Evolutionary conservation across 1,140 invertebrate species (phyloP).

Genomic region (Ceratina japonica): DNA sequence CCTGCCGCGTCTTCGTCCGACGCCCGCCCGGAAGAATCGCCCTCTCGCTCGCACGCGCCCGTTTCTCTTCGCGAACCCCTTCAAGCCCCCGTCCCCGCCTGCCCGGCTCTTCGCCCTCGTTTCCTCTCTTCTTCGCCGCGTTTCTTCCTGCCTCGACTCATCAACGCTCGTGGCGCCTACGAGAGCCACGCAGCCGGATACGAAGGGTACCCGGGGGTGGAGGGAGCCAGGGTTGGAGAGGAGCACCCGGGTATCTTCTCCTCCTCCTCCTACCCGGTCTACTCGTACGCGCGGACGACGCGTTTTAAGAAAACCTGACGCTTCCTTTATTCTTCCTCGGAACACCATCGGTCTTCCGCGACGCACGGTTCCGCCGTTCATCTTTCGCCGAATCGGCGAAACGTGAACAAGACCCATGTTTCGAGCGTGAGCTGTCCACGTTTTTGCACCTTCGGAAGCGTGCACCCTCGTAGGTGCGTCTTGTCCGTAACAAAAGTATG

Average conservation of each 20-base stretch:
- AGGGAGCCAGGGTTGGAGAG: too few species aligned
- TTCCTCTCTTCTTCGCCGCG: conserved; percentile 54
- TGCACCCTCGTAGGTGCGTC: too few species aligned
- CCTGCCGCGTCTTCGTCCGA: conserved; percentile 29
- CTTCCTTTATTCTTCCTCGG: not conserved
- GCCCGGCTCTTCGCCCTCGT: conserved; percentile 46
- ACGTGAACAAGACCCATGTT: too few species aligned
- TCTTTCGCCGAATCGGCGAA: too few species aligned
- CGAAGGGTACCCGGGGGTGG: conserved; percentile 40
- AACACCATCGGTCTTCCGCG: not conserved
- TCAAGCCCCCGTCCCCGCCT: conserved; percentile 25
- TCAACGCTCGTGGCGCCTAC: conserved; percentile 70
- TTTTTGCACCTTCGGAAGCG: too few species aligned
- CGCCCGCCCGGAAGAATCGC: not conserved
- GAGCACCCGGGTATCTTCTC: not conserved
- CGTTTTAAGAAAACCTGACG: conserved; percentile 70
- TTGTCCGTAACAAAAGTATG: not conserved
- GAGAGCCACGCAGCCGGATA: conserved; percentile 62
- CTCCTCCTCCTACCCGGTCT: too few species aligned
- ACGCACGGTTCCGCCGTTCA: too few species aligned
- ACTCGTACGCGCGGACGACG: conserved; percentile 26
- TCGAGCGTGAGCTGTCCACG: too few species aligned
- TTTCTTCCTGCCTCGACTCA: conserved; percentile 76
- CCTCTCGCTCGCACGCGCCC: conserved; percentile 36
- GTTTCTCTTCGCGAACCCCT: conserved; percentile 54